A percentile compares a stretch with the other conserved stretches of the same genome.
Evolutionary conservation across 2,888 invertebrate genomes (phyloP).

Genomic region (Ochropleura leucogaster): DNA sequence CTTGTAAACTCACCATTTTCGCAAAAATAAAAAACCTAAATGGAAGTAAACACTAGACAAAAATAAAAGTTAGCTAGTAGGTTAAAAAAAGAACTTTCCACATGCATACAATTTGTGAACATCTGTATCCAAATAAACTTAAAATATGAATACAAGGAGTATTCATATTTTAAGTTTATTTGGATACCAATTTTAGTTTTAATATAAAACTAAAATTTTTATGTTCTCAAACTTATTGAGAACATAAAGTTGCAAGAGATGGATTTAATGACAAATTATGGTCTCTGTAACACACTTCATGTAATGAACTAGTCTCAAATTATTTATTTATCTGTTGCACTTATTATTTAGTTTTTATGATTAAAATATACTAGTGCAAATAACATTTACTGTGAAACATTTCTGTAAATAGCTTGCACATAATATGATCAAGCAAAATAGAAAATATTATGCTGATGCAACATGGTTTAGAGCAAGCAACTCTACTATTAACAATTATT

Average conservation of each 20-base stretch:
- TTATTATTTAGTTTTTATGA: neutral
- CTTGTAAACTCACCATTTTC: slow-evolving; percentile 11
- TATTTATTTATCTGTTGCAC: neutral
- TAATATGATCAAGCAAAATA: neutral
- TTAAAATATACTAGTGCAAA: neutral
- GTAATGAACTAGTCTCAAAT: neutral
- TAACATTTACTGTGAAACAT: neutral
- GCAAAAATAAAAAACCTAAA: slow-evolving; percentile 16
- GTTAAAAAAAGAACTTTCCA: neutral
- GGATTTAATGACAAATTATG: neutral
- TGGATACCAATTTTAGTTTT: neutral
- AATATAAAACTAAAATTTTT: no score
- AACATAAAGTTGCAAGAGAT: neutral
- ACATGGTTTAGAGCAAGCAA: neutral
- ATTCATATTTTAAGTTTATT: neutral
- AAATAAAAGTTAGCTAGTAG: neutral
- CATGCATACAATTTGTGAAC: neutral
- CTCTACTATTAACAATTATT: slow-evolving; percentile 29
- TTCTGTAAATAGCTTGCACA: neutral
- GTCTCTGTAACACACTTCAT: neutral
- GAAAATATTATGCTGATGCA: neutral
- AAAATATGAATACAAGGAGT: no score
- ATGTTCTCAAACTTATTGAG: no score
- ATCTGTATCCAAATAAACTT: neutral
- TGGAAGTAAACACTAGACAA: slow-evolving; percentile 23